phyloP scores from a whole-genome alignment of 92 coral and sea anemone species.

The Isaurus tuberculatus region DNA sequence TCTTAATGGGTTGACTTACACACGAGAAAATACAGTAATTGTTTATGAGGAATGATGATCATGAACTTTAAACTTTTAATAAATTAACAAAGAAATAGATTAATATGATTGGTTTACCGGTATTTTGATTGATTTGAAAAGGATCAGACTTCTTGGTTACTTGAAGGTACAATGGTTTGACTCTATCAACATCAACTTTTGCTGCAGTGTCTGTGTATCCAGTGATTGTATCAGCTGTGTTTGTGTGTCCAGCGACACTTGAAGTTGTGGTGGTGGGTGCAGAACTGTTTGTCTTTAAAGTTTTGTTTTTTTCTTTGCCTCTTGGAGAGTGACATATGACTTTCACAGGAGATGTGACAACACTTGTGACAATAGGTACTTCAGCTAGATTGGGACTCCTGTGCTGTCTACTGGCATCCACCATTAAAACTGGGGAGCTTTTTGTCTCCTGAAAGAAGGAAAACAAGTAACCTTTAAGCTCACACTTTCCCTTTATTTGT shows the following conservation, averaged over 20 bases:
- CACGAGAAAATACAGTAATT: no score
- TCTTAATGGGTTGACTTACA: no score
- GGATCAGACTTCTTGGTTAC: slow-evolving; percentile 40
- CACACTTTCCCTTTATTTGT: neutral
- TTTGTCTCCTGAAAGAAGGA: neutral
- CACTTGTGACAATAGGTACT: slow-evolving; percentile 87
- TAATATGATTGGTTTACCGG: slow-evolving; percentile 13
- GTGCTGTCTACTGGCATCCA: slow-evolving; percentile 75
- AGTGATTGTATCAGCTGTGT: slow-evolving; percentile 59
- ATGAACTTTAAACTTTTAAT: no score
- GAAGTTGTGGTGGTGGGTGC: slow-evolving; percentile 67
- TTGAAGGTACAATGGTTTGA: slow-evolving; percentile 60
- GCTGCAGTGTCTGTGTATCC: slow-evolving; percentile 72
- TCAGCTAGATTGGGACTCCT: slow-evolving; percentile 73
- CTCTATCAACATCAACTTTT: slow-evolving; percentile 70
- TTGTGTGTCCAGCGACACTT: slow-evolving; percentile 66
- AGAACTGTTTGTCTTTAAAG: neutral
- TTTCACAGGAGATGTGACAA: slow-evolving; percentile 84
- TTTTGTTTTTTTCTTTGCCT: slow-evolving; percentile 33
- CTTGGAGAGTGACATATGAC: slow-evolving; percentile 96
- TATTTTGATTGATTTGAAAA: slow-evolving; percentile 25
- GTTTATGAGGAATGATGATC: no score
- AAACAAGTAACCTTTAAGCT: neutral
- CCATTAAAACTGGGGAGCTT: slow-evolving; percentile 70
- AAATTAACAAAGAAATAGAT: no score